Base-by-base conservation (phyloP, 1,140 invertebrate species). In the Drosophila littoralis region DNA sequence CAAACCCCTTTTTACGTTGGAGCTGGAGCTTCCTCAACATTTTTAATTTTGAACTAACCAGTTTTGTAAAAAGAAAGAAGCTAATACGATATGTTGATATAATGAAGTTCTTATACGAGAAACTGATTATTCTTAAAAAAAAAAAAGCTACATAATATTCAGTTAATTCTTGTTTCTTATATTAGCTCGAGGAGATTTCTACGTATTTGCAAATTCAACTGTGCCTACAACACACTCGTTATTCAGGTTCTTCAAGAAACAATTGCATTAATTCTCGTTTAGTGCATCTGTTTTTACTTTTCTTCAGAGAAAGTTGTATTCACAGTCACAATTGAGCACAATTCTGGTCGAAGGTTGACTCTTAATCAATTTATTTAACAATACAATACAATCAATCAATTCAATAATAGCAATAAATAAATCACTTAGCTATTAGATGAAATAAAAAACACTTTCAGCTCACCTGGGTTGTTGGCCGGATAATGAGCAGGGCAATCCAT, bases 401-500 rank as follows among this genome's bases (percentile, higher is more conserved):
- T 17, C 36, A 4, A 52, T 52, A 40, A 42, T 42, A 59, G 45
- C 33, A 17, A 59, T 5, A 59, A 54, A 15, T 8, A 36, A 48
- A 1, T 10, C 10, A 35, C 9, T 52, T 61, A 32, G 15, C 8
- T 36, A 33, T 54, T 36, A 36, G 22, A 54, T 38, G 15, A 46
- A 13, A 28, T 35, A 32, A 40, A 35, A 22, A 10, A 28, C 15
- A 17, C 7, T n/a, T 9, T 48, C 9, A 10, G 75, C 75, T 85
- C 63, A 92, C 92, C 90, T 92, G 91, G 1, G 96, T 96, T 7
- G 95, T 95, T 3, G 97, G 97, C 74, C 97, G 94, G 66, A 98
- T 97, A 75, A 98, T 96, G 32, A 97, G 93, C 55, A 97, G 92
- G 5, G 96, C 96, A 35, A 98, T 96, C 98, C 98, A 99, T 17